phyloP scores from a whole-genome alignment of 2,888 invertebrate species.

The Prenolepis imparis region DNA sequence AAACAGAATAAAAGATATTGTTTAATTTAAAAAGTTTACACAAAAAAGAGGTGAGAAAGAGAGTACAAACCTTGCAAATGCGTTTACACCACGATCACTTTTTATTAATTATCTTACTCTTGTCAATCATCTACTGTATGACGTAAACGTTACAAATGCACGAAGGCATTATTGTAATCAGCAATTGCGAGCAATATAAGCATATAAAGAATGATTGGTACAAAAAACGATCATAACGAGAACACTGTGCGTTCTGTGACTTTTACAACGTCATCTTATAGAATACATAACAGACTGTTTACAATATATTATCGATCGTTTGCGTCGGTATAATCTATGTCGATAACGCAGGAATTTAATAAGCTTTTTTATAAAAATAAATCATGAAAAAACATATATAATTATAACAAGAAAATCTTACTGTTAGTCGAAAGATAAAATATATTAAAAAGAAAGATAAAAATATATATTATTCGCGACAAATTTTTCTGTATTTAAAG shows the following conservation, averaged over 20 bases:
- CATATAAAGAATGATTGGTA: constrained; percentile 24
- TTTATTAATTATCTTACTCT: constrained; percentile 7
- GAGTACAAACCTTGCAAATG: constrained; percentile 6
- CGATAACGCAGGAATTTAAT: constrained; percentile 5
- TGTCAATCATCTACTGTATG: constrained; percentile 44
- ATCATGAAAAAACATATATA: too few relatives aligned
- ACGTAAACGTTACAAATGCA: constrained; percentile 34
- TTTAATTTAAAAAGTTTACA: neutral
- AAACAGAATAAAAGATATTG: neutral
- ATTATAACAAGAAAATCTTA: neutral
- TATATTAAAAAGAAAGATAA: neutral
- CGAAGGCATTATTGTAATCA: neutral
- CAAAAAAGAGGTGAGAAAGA: neutral
- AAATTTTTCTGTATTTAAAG: too few relatives aligned
- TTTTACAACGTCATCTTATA: constrained; percentile 33
- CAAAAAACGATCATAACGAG: neutral
- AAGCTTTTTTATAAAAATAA: neutral
- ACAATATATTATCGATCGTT: neutral
- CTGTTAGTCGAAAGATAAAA: too few relatives aligned
- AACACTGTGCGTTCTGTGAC: constrained; percentile 6
- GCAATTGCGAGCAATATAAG: constrained; percentile 8
- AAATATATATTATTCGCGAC: neutral
- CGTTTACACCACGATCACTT: neutral
- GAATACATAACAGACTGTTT: neutral
- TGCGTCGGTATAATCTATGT: neutral